These are phyloP conservation scores for Podiceps cristatus DNA, from an alignment of 2,113 vertebrate species.

Conservation along the genomic window DNA sequence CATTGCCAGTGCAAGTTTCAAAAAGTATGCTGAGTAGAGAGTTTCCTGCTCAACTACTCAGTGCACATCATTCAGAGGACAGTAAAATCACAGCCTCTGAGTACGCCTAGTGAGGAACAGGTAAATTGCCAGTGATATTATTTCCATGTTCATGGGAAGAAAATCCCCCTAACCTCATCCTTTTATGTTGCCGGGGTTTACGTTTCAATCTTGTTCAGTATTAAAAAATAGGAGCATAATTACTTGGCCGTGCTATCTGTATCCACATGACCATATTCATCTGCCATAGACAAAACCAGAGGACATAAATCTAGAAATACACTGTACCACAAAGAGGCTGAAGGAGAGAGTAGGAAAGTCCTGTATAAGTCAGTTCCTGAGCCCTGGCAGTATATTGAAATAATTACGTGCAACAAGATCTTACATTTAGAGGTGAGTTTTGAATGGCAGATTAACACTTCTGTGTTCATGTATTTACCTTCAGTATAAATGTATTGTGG, in stretches of 20 bases:
- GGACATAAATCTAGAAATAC: background rate
- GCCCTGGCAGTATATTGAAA: background rate
- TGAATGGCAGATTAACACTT: background rate
- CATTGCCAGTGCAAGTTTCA: background rate
- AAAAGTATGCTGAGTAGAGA: background rate
- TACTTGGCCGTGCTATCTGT: background rate
- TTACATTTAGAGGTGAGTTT: background rate
- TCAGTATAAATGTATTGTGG: background rate
- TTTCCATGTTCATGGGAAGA: background rate
- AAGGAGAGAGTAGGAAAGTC: background rate
- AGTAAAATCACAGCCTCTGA: background rate
- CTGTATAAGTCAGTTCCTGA: background rate
- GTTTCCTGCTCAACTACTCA: background rate
- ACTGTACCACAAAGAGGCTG: background rate
- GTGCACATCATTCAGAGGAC: background rate
- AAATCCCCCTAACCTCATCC: background rate
- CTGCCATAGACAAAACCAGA: background rate
- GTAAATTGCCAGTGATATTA: slow-evolving; percentile 3
- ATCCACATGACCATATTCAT: background rate
- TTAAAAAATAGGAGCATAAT: background rate
- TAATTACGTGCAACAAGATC: background rate
- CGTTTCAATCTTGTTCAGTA: background rate
- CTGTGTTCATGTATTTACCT: background rate
- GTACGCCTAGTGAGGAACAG: background rate
- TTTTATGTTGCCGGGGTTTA: background rate